These are phyloP conservation scores for Channa maculata DNA, from an alignment of 2,113 vertebrate genomes.

Conservation along the genomic window DNA sequence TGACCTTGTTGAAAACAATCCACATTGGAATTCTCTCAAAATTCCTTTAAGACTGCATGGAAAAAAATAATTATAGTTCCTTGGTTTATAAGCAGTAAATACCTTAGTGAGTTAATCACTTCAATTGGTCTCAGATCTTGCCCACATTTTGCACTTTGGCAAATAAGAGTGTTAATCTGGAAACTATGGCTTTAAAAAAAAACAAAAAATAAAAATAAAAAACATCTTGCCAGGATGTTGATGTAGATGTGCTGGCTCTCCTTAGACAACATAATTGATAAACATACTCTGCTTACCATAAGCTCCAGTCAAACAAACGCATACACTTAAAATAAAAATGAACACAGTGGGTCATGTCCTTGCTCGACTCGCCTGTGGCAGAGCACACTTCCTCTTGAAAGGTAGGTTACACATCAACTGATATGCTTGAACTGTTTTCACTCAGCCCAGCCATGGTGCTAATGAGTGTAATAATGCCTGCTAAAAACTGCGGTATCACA, in stretches of 20 bases:
- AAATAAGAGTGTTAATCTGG: conserved; percentile 24
- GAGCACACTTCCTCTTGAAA: conserved; percentile 32
- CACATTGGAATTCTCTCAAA: neutral
- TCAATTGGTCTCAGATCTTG: neutral
- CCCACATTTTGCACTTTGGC: conserved; percentile 8
- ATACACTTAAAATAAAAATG: conserved; percentile 3
- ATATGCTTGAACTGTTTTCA: conserved; percentile 41
- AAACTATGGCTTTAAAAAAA: conserved; percentile 24
- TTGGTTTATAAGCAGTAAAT: conserved; percentile 9
- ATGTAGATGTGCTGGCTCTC: conserved; percentile 7
- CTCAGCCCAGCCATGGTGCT: conserved; percentile 20
- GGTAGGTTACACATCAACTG: conserved; percentile 33
- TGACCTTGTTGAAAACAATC: conserved; percentile 11
- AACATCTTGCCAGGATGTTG: conserved; percentile 25
- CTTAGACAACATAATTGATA: neutral
- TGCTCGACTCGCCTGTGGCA: neutral
- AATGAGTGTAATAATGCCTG: conserved; percentile 43
- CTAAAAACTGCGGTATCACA: conserved; percentile 34
- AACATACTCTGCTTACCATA: conserved; percentile 1
- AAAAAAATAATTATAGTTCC: conserved; percentile 1
- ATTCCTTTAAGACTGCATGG: neutral
- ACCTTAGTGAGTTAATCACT: conserved; percentile 17
- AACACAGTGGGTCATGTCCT: conserved; percentile 28
- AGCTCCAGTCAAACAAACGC: conserved; percentile 10
- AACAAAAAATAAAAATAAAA: too few species aligned